Evolutionary conservation across 2,888 invertebrate species (phyloP), one percentile per base, ranked within the genome.

Genomic region (Elegia similella): DNA sequence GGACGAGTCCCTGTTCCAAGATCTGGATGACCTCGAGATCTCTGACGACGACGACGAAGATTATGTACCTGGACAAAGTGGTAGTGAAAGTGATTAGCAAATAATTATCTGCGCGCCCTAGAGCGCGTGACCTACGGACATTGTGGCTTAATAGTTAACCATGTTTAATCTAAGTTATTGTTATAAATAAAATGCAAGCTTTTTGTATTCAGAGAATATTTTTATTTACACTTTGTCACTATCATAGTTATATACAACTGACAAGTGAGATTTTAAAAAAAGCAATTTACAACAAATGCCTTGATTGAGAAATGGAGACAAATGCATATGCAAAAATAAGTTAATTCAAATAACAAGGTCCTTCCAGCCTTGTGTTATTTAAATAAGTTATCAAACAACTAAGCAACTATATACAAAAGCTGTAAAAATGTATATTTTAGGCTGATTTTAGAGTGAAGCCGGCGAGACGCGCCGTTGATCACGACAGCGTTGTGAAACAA

Each of bases 1-100:
- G 46, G 98, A 98, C 84, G 98, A 98, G 84, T 96, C 97, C 16
- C 86, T 98, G 15, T 98, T 98, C 81, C 97, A 98, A 93, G 96
- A 97, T 80, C 82, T 97, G 70, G 97, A 96, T 65, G 97, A 97
- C 76, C 87, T 97, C 55, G 97, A 96, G 69, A 91, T 95, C 52
- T 95, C 95, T 8, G 94, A 94, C 62, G 95, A 95, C 50, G 92
- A 93, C 10, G 87, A 86, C 57, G 93, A 92, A 67, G 95, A 95
- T 78, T 95, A 94, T 81, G 94, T 93, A 32, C 93, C 93, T 0
- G 93, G 93, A 0, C 84, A 79, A 65, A 90, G 86, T 62, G 83
- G 75, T 59, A 89, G 88, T 73, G 90, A 90, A 43, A 85, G 83
- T 70, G 88, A 91, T 65, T 89, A 89, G 75, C 75, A 66, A 46